phyloP scores from a whole-genome alignment of 2,113 vertebrate species.

The Daphoenositta chrysoptera region DNA sequence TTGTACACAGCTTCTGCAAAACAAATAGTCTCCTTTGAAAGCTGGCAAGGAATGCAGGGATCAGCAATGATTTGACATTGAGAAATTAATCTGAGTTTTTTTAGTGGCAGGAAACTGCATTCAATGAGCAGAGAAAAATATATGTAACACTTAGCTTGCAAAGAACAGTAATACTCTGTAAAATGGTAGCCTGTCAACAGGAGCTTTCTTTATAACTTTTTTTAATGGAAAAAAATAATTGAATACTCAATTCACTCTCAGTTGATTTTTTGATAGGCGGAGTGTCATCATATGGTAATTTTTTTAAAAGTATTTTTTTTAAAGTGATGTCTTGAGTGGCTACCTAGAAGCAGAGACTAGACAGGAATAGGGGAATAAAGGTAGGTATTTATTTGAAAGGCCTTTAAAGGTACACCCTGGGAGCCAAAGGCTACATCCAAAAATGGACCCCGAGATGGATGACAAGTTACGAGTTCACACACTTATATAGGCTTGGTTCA shows the following conservation, averaged over 20 bases:
- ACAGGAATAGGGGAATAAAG: too few species aligned
- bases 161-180: background rate
- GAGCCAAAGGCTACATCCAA: too few species aligned
- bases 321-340: too few species aligned
- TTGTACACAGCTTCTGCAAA: background rate
- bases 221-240: conserved; percentile 24
- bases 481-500: too few species aligned
- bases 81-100: conserved; percentile 40
- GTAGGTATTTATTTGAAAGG: too few species aligned
- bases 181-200: background rate
- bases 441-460: too few species aligned
- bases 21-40: conserved; percentile 3
- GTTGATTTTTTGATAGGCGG: conserved; percentile 29
- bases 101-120: background rate
- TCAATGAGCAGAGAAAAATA: background rate
- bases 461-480: too few species aligned
- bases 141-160: background rate
- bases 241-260: conserved; percentile 50
- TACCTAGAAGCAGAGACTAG: too few species aligned
- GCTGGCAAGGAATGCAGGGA: background rate
- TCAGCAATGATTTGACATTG: conserved; percentile 37
- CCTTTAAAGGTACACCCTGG: too few species aligned
- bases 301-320: too few species aligned
- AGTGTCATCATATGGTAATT: background rate
- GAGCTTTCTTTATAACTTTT: conserved; percentile 46